phyloP scores from a whole-genome alignment of 2,113 vertebrate genomes.

The Gopherus evgoodei region DNA sequence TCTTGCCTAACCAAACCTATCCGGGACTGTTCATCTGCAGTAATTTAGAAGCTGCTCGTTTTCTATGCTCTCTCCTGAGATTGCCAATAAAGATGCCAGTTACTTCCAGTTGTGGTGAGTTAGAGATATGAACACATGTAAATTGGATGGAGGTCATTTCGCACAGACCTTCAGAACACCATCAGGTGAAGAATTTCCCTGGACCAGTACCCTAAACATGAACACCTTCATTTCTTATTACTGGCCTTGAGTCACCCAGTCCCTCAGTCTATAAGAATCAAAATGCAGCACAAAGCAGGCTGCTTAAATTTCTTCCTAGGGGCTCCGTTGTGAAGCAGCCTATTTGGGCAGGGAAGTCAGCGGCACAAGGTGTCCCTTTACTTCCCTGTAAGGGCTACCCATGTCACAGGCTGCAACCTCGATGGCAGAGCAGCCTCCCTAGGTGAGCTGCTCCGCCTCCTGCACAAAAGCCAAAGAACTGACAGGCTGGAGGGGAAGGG shows the following conservation, averaged over 20 bases:
- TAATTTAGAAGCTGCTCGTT: rapidly evolving
- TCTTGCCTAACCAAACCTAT: neutral
- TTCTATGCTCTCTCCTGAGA: neutral
- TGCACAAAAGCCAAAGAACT: neutral
- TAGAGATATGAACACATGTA: rapidly evolving
- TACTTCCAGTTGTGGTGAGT: rapidly evolving
- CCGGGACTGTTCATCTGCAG: neutral
- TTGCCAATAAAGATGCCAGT: rapidly evolving
- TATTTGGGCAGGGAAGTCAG: neutral
- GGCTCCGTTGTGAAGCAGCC: neutral
- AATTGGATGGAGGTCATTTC: rapidly evolving
- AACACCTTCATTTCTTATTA: rapidly evolving
- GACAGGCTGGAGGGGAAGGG: too few relatives aligned
- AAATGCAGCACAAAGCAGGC: neutral
- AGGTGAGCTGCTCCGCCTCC: neutral
- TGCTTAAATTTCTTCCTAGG: neutral
- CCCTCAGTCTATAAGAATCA: neutral
- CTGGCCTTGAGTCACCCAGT: neutral
- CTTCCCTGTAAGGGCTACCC: neutral
- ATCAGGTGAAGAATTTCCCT: rapidly evolving
- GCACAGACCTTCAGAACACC: neutral
- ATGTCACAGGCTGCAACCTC: neutral
- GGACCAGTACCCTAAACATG: neutral
- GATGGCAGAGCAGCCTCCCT: neutral
- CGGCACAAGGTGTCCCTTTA: neutral